Evolutionary conservation across 2,113 vertebrate genomes (phyloP).

Genomic region (Phaetusa simplex): DNA sequence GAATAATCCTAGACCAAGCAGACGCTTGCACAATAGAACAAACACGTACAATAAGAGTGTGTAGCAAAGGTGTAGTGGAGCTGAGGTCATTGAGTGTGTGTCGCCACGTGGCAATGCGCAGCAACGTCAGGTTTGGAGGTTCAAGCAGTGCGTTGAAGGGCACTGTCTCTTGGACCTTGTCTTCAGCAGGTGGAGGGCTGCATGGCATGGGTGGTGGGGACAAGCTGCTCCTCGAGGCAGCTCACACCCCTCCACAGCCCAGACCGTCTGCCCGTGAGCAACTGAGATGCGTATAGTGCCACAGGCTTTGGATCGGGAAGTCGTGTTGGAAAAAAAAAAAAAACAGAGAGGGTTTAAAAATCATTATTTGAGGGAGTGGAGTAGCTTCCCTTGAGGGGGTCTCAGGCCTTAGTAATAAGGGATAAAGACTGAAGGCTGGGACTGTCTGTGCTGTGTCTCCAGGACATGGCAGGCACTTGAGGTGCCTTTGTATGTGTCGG

Average conservation of each 20-base stretch:
- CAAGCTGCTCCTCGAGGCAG: background rate
- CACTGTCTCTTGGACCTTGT: background rate
- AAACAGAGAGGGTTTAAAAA: background rate
- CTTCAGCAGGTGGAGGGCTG: background rate
- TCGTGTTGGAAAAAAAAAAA: background rate
- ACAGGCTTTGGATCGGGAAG: background rate
- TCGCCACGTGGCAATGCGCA: fast-evolving
- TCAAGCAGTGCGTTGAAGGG: background rate
- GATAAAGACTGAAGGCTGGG: background rate
- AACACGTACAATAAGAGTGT: background rate
- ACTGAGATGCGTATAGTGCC: background rate
- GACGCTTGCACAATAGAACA: background rate
- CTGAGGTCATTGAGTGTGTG: background rate
- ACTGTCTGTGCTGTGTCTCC: background rate
- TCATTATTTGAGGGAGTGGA: background rate
- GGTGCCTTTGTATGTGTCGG: background rate
- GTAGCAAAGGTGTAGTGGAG: background rate
- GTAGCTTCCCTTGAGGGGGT: background rate
- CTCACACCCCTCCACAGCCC: fast-evolving
- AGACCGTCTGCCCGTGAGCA: background rate
- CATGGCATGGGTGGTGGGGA: background rate
- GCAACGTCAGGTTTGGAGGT: background rate
- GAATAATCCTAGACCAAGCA: background rate
- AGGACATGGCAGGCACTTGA: background rate
- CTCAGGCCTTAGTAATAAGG: background rate